Percentiles rank a stretch among this genome's conserved stretches.
These are phyloP conservation scores for Plecotus auritus DNA, from an alignment of 2,113 vertebrate genomes.

Conservation along the genomic window DNA sequence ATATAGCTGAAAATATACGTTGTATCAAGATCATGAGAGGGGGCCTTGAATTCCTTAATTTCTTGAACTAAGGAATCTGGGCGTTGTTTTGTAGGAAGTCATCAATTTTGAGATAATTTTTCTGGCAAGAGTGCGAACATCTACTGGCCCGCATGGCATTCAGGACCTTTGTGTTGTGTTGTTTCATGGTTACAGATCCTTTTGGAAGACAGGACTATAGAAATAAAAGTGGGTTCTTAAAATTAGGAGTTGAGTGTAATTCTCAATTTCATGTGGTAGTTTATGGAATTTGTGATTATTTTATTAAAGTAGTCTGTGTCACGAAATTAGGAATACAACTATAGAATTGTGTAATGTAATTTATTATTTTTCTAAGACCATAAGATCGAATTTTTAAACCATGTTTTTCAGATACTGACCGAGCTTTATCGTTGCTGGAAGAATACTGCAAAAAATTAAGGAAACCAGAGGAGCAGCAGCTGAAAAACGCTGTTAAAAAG, in stretches of 20 bases:
- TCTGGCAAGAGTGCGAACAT: not conserved
- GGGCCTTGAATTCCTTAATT: not conserved
- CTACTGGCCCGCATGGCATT: not conserved
- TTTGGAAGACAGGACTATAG: not conserved
- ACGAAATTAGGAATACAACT: not conserved
- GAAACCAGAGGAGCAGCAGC: slow-evolving; percentile 90
- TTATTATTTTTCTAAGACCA: slow-evolving; percentile 25
- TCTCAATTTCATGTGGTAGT: not conserved
- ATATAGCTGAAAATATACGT: not conserved
- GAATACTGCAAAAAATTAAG: slow-evolving; percentile 93
- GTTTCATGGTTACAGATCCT: not conserved
- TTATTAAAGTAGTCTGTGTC: slow-evolving; percentile 17
- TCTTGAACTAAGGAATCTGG: not conserved
- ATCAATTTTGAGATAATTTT: not conserved
- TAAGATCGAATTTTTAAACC: slow-evolving; percentile 52
- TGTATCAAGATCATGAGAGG: not conserved
- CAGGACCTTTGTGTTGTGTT: not conserved
- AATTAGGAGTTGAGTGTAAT: not conserved
- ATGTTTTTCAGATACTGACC: slow-evolving; percentile 87
- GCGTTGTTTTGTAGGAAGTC: not conserved
- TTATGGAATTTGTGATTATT: slow-evolving; percentile 13
- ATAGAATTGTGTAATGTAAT: not conserved
- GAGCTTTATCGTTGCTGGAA: slow-evolving; percentile 91
- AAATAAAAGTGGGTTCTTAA: slow-evolving; percentile 24
- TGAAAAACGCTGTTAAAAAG: slow-evolving; percentile 93